Percentiles rank a stretch among this genome's conserved stretches.
Conservation (phyloP, 2,888 invertebrate species). For the Cheiracanthium punctorium region DNA sequence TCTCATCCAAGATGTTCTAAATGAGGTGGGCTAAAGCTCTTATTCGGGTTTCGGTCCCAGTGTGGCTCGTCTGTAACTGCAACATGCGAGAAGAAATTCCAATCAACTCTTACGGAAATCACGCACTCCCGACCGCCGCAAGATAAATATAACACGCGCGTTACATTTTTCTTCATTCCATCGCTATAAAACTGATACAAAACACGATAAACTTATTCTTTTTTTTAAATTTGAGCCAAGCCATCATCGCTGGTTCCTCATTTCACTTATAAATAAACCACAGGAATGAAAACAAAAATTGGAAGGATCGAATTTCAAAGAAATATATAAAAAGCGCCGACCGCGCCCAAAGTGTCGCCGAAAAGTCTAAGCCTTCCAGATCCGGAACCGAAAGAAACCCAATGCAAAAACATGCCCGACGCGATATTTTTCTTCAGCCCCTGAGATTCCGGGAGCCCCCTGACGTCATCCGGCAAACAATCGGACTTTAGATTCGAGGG, state of each 20-base stretch:
- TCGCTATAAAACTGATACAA: background rate
- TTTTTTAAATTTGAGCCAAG: background rate
- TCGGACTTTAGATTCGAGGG: background rate
- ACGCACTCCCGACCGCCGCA: no score
- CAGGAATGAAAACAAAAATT: background rate
- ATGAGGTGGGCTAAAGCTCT: no score
- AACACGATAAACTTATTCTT: background rate
- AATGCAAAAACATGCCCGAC: background rate
- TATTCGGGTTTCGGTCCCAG: no score
- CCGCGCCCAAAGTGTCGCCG: background rate
- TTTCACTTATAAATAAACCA: conserved; percentile 4
- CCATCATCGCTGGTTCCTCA: background rate
- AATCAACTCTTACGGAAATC: no score
- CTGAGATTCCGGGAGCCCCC: background rate
- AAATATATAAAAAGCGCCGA: background rate
- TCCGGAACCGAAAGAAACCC: background rate
- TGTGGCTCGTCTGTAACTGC: no score
- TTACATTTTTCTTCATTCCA: background rate
- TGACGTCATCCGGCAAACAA: background rate
- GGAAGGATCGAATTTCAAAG: background rate
- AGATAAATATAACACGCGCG: background rate
- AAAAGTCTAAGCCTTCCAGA: background rate
- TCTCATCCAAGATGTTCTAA: no score
- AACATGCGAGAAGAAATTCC: no score
- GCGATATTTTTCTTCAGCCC: background rate